Conservation (phyloP, 2,113 vertebrate species). For the Ameiurus melas region DNA sequence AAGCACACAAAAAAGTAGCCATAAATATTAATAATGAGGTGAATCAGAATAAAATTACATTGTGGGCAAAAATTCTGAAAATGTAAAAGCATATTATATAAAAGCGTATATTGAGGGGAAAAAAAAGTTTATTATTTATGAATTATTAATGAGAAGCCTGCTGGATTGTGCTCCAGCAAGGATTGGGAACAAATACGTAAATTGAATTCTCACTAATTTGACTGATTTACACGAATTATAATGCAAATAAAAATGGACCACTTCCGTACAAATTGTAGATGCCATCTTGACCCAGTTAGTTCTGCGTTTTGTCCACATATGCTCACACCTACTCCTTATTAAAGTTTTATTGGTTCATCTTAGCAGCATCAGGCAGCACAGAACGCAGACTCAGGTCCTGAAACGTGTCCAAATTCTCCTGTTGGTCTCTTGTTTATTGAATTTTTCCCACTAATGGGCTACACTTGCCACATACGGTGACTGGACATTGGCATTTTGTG, state of each 20-base stretch:
- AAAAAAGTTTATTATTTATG: not conserved
- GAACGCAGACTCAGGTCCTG: slow-evolving; percentile 30
- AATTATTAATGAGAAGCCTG: not conserved
- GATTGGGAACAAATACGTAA: not conserved
- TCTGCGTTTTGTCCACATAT: not conserved
- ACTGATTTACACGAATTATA: not conserved
- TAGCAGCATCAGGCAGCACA: not conserved
- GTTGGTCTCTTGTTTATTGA: slow-evolving; percentile 27
- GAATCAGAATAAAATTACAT: not conserved
- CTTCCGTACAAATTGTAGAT: not conserved
- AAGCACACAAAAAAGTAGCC: not conserved
- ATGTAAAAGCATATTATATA: not conserved
- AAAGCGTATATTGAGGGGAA: no score
- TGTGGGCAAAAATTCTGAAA: not conserved
- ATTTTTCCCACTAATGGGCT: slow-evolving; percentile 29
- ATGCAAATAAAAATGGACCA: not conserved
- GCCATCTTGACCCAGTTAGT: not conserved
- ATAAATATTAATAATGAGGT: slow-evolving; percentile 13
- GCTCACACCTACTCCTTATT: not conserved
- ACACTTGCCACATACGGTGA: slow-evolving; percentile 3
- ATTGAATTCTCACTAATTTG: not conserved
- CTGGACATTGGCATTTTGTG: slow-evolving; percentile 1
- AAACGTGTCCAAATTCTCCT: slow-evolving; percentile 15
- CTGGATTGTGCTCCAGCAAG: not conserved
- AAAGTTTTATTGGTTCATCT: not conserved